Conservation (phyloP, 2,113 vertebrate species). For the Colinus virginianus region DNA sequence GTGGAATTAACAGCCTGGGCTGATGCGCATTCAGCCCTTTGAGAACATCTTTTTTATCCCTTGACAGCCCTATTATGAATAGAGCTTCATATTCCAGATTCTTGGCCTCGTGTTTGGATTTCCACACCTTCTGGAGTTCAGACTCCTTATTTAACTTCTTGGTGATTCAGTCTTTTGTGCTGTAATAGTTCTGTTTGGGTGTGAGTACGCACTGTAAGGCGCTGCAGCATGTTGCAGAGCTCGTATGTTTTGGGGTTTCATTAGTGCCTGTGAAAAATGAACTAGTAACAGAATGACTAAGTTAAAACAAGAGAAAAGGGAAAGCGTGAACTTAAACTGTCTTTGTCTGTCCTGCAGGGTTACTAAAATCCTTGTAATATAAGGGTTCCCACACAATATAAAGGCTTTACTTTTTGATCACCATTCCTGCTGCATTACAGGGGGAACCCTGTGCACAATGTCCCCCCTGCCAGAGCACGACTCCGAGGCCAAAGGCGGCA, state of each 20-base stretch:
- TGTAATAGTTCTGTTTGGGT: neutral
- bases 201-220: neutral
- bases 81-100: slow-evolving; percentile 29
- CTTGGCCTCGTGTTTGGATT: slow-evolving; percentile 32
- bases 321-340: neutral
- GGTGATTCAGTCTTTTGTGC: neutral
- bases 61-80: slow-evolving; percentile 57
- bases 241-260: neutral
- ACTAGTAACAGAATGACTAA: neutral
- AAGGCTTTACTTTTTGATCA: slow-evolving; percentile 44
- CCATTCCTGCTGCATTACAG: slow-evolving; percentile 27
- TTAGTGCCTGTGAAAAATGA: neutral
- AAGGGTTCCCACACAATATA: slow-evolving; percentile 47
- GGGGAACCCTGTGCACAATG: neutral
- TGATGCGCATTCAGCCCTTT: slow-evolving; percentile 59
- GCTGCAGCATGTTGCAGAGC: neutral
- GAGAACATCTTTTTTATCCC: slow-evolving; percentile 31
- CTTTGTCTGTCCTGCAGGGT: neutral
- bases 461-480: slow-evolving; percentile 27
- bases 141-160: neutral
- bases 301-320: neutral
- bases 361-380: neutral
- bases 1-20: slow-evolving; percentile 38
- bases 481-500: slow-evolving; percentile 13
- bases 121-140: slow-evolving; percentile 23